phyloP scores from a whole-genome alignment of 2,113 vertebrate species.

The Tetraodon nigroviridis region DNA sequence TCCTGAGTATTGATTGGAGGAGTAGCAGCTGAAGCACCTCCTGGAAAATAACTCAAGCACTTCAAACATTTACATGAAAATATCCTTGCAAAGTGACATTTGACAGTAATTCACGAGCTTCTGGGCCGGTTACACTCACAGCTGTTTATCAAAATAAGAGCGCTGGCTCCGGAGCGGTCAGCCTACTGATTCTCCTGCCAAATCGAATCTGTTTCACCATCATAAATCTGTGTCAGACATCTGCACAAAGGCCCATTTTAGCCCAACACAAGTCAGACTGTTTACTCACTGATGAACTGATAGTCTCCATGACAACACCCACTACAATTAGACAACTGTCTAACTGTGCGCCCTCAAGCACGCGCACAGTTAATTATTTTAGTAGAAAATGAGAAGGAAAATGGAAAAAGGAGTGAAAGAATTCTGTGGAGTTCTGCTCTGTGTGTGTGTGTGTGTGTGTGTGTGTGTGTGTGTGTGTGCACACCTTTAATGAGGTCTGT shows the following conservation, averaged over 20 bases:
- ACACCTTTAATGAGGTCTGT: constrained; percentile 65
- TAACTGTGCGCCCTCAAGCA: constrained; percentile 90
- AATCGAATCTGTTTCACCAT: constrained; percentile 87
- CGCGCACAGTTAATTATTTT: constrained; percentile 87
- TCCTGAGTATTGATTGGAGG: constrained; percentile 14
- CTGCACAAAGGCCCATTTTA: constrained; percentile 85
- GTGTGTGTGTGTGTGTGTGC: constrained; percentile 42
- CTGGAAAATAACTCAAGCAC: neutral
- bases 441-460: constrained; percentile 56
- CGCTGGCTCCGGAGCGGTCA: constrained; percentile 80
- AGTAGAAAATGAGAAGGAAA: constrained; percentile 78
- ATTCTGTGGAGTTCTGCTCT: constrained; percentile 73
- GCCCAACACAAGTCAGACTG: constrained; percentile 86
- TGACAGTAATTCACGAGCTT: constrained; percentile 76
- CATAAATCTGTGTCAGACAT: constrained; percentile 94
- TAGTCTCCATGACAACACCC: constrained; percentile 93
- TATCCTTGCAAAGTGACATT: constrained; percentile 67
- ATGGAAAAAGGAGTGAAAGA: constrained; percentile 78
- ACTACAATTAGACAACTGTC: constrained; percentile 94
- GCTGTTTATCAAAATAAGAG: constrained; percentile 86
- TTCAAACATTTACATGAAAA: constrained; percentile 69
- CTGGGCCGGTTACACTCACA: constrained; percentile 79
- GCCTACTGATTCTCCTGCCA: constrained; percentile 86
- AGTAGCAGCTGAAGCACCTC: constrained; percentile 2
- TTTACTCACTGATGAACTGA: constrained; percentile 88